Evolutionary conservation across 1,140 invertebrate genomes (phyloP).

Genomic region (Drosophila sturtevanti): DNA sequence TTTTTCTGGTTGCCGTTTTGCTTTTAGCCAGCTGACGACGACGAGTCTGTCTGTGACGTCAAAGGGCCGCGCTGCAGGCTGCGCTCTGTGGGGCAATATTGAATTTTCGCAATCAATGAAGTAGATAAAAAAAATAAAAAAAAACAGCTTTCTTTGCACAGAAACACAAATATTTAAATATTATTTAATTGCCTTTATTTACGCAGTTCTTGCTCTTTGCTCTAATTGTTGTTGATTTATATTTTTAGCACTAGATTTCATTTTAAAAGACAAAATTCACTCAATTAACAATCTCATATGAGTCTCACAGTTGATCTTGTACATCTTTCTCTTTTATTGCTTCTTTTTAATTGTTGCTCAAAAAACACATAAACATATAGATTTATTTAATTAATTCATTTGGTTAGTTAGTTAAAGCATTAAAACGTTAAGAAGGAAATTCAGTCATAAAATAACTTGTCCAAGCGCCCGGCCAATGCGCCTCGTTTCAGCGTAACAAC

Average conservation of each 20-base stretch:
- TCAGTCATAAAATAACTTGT: not conserved
- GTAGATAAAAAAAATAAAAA: not conserved
- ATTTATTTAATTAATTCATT: not conserved
- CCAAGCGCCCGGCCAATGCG: conserved; percentile 3
- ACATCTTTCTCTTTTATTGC: not conserved
- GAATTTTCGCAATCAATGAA: conserved; percentile 48
- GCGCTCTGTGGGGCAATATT: conserved; percentile 31
- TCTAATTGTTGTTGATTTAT: conserved; percentile 19
- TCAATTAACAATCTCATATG: conserved; percentile 1
- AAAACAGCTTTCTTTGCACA: conserved; percentile 4
- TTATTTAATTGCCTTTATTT: conserved; percentile 40
- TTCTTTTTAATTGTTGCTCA: not conserved
- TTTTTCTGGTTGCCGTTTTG: conserved; percentile 11
- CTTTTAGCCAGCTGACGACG: conserved; percentile 39
- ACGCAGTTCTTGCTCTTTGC: conserved; percentile 51
- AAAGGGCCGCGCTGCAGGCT: conserved; percentile 29
- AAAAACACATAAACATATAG: not conserved
- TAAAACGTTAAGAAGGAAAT: not conserved
- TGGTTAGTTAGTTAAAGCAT: not conserved
- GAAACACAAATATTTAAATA: conserved; percentile 14
- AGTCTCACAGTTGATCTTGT: not conserved
- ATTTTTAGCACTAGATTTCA: conserved; percentile 43
- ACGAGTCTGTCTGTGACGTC: conserved; percentile 56
- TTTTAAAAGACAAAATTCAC: conserved; percentile 4
- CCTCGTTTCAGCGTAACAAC: conserved; percentile 2